These are phyloP conservation scores for Pemphredon lugubris DNA, from an alignment of 2,888 invertebrate species.

Conservation along the genomic window DNA sequence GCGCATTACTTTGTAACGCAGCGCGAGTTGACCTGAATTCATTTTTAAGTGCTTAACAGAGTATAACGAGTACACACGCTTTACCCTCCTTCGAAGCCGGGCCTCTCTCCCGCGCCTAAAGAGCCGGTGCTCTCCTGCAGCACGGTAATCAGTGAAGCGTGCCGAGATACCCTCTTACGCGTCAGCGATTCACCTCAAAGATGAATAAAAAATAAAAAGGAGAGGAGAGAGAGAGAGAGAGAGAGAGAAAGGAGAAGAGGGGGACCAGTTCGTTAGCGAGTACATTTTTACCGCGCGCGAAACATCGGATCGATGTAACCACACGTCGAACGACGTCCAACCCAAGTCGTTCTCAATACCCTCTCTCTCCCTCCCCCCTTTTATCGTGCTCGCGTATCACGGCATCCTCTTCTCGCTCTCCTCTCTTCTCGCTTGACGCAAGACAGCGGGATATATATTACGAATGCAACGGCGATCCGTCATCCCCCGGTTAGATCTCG, in stretches of 20 bases:
- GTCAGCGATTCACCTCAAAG: constrained; percentile 70
- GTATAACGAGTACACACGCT: constrained; percentile 51
- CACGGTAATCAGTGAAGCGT: constrained; percentile 50
- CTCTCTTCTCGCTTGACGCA: constrained; percentile 4
- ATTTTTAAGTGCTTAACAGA: constrained; percentile 60
- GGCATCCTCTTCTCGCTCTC: too few relatives aligned
- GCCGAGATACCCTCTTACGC: constrained; percentile 27
- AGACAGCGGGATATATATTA: constrained; percentile 20
- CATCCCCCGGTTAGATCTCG: constrained; percentile 24
- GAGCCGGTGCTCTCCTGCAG: constrained; percentile 4
- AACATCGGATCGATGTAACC: constrained; percentile 17
- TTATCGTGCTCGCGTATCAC: constrained; percentile 20
- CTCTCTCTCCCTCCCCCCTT: not conserved
- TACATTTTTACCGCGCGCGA: constrained; percentile 31
- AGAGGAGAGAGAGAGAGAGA: too few relatives aligned
- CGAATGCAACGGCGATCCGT: constrained; percentile 32
- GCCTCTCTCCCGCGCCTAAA: constrained; percentile 35
- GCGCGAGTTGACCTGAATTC: constrained; percentile 47
- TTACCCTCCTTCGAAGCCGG: constrained; percentile 28
- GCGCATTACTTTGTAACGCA: constrained; percentile 37
- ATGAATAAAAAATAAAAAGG: constrained; percentile 60
- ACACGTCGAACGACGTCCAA: constrained; percentile 9
- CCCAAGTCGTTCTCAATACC: not conserved
- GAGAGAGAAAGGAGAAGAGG: too few relatives aligned
- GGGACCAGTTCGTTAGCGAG: constrained; percentile 61